Base-by-base conservation (phyloP, 1,140 invertebrate genomes). In the Atta cephalotes region DNA sequence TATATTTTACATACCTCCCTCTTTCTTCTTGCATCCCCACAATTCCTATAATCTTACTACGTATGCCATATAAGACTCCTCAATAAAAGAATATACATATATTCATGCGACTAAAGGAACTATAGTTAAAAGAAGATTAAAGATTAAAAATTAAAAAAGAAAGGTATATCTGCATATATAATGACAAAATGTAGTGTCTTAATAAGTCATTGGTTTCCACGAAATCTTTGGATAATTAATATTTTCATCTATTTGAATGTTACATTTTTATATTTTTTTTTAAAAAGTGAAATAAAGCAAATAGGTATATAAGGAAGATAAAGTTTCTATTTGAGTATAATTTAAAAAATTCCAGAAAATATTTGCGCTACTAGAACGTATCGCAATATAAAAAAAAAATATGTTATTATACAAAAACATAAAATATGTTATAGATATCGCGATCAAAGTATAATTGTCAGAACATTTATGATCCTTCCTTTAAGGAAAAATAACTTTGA, bases 1-100 rank as follows among this genome's bases (percentile, higher is more conserved):
- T 91, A 86, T 92, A 91, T 92, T 93, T 93, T 93, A 92, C 93
- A 93, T 93, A 92, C 63, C 80, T 87, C 85, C 79, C 65, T 45
- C 62, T 45, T 63, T 87, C 18, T 39, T 25, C 60, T 28, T 78
- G 21, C 3, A 39, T 21, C 80, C 84, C 72, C 14, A 21, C 39
- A 49, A 74, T 84, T 74, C 62, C 65, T 56, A 79, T 82, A 53
- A 89, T 74, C 86, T 62, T 45, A 86, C 21, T 82, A 16, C 70
- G 39, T 31, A 35, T 35, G 21, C 85, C 89, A 86, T 89, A 88
- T 88, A 90, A 84, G 51, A 87, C 56, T 77, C 56, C 53, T 74
- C 90, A 88, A 92, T 92, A 92, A 91, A 91, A 93, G 86, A 78
- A 89, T 90, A 68, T 14, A 68, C 12, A 89, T 71, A 74, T 86